Conservation (phyloP, 2,797 vertebrate species). For the Cyprinodon diabolis region DNA sequence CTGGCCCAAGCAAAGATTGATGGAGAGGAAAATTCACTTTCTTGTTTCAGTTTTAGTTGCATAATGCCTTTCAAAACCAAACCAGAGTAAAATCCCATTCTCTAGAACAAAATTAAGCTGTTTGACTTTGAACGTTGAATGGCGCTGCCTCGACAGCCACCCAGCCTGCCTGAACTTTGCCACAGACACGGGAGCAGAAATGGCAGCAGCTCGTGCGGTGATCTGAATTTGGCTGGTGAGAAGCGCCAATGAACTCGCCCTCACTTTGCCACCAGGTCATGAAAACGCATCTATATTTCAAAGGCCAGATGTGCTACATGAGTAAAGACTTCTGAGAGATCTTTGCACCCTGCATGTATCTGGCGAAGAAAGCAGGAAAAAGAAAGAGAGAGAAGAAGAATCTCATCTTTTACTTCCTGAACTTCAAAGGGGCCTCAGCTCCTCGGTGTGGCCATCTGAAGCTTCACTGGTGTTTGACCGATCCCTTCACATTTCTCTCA, state of each 20-base stretch:
- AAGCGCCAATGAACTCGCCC: conserved; percentile 62
- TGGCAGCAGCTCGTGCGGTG: conserved; percentile 20
- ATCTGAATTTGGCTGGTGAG: conserved; percentile 67
- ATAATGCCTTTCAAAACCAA: background rate
- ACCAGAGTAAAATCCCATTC: conserved; percentile 24
- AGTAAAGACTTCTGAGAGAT: conserved; percentile 77
- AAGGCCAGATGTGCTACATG: conserved; percentile 73
- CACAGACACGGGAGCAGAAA: conserved; percentile 28
- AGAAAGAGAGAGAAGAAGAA: conserved; percentile 32
- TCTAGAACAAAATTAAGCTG: background rate
- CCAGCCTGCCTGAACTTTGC: conserved; percentile 23
- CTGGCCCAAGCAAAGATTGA: conserved; percentile 16
- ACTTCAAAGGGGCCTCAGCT: conserved; percentile 82
- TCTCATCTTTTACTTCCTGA: conserved; percentile 77
- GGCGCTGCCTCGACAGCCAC: rapidly evolving
- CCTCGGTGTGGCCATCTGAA: conserved; percentile 74
- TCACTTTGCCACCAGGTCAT: conserved; percentile 47
- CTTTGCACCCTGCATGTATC: conserved; percentile 57
- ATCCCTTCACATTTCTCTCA: conserved; percentile 48
- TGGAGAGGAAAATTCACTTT: conserved; percentile 31
- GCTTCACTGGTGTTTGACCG: conserved; percentile 67
- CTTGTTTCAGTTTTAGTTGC: conserved; percentile 46
- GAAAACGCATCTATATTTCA: conserved; percentile 77
- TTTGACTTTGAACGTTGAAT: background rate
- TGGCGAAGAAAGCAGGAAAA: conserved; percentile 56